These are phyloP conservation scores for Etia nguti DNA, from an alignment of 2,113 vertebrate genomes.

Conservation along the genomic window DNA sequence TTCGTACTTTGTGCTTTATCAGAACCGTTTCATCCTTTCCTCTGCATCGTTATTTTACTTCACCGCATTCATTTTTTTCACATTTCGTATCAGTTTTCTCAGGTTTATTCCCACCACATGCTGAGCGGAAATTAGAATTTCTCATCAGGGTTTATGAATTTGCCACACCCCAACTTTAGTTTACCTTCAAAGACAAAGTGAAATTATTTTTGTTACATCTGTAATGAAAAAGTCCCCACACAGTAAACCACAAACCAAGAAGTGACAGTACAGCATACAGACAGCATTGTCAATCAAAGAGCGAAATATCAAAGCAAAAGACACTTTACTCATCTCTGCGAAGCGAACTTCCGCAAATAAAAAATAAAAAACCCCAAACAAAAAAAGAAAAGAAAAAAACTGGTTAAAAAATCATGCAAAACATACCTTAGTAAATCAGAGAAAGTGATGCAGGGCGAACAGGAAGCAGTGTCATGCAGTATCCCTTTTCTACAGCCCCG, in stretches of 20 bases:
- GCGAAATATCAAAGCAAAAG: constrained; percentile 57
- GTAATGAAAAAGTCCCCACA: constrained; percentile 41
- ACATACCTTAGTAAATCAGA: constrained; percentile 75
- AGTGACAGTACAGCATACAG: not conserved
- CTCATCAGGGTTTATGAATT: constrained; percentile 19
- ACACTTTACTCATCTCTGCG: constrained; percentile 28
- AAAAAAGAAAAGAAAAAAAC: constrained; percentile 25
- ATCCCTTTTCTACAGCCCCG: constrained; percentile 40
- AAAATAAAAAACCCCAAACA: not conserved
- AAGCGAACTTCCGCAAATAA: constrained; percentile 48
- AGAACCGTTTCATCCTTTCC: not conserved
- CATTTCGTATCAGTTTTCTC: not conserved
- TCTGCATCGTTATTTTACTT: not conserved
- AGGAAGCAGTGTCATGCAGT: constrained; percentile 52
- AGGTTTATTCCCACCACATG: constrained; percentile 22
- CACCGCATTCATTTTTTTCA: constrained; percentile 14
- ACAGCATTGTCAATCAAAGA: constrained; percentile 50
- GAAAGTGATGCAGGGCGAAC: constrained; percentile 56
- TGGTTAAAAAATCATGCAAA: constrained; percentile 71
- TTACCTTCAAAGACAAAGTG: constrained; percentile 18
- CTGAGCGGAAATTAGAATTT: constrained; percentile 54
- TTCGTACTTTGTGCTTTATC: not conserved
- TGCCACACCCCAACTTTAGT: constrained; percentile 64
- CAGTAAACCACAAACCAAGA: constrained; percentile 41
- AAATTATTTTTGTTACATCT: not conserved